Conservation (phyloP, 2,113 vertebrate species). For the Lathamus discolor region DNA sequence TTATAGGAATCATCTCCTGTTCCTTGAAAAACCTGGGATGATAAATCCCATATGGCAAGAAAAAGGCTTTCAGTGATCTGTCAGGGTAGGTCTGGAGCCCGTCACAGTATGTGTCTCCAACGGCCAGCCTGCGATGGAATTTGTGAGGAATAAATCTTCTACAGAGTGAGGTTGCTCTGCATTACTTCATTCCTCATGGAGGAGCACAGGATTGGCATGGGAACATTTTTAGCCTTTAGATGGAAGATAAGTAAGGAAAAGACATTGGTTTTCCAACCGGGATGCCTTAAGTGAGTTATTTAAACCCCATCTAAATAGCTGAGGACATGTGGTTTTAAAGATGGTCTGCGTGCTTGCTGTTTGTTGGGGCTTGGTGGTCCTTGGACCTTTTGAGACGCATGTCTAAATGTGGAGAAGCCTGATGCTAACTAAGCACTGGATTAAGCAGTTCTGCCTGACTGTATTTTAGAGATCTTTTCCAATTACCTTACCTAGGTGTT, state of each 20-base stretch:
- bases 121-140: neutral
- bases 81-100: neutral
- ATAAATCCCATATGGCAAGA: neutral
- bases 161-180: neutral
- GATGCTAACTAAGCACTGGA: neutral
- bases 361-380: neutral
- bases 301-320: neutral
- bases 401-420: neutral
- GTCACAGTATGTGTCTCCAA: neutral
- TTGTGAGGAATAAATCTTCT: neutral
- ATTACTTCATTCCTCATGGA: neutral
- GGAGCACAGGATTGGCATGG: neutral
- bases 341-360: neutral
- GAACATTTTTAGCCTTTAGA: neutral
- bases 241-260: neutral
- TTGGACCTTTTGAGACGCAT: neutral
- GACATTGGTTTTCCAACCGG: neutral
- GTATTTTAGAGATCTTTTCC: neutral
- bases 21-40: neutral
- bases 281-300: neutral
- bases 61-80: neutral
- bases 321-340: neutral
- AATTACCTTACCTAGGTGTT: accelerated
- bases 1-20: neutral
- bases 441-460: neutral